Percentiles rank a stretch among this genome's conserved stretches.
Evolutionary conservation across 2,888 invertebrate genomes (phyloP).

Genomic region (Bimastos eiseni): DNA sequence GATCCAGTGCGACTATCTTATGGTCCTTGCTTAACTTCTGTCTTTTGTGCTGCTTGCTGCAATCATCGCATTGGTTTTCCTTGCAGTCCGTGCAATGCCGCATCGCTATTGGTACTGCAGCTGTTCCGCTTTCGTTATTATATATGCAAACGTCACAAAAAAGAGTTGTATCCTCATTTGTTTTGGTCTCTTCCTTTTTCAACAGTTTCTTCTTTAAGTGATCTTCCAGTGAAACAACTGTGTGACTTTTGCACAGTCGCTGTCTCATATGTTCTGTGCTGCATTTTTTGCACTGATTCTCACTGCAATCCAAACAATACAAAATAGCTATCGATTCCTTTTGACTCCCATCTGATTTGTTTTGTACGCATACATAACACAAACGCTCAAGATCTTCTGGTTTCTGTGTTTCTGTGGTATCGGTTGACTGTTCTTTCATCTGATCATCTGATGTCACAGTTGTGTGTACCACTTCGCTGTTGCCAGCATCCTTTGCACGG

Average conservation of each 20-base stretch:
- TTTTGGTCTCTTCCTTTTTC: neutral
- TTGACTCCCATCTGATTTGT: neutral
- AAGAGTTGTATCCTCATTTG: neutral
- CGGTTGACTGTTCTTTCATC: neutral
- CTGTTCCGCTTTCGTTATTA: neutral
- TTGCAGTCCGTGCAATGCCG: too few species aligned
- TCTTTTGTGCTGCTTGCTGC: too few species aligned
- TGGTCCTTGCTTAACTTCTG: too few species aligned
- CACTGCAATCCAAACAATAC: neutral
- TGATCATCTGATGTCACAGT: neutral
- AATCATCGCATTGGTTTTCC: too few species aligned
- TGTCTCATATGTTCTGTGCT: neutral
- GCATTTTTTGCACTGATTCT: neutral
- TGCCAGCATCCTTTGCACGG: neutral
- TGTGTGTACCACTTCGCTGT: neutral
- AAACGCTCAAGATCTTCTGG: neutral
- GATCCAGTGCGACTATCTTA: too few species aligned
- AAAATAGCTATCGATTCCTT: neutral
- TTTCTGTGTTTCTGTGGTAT: neutral
- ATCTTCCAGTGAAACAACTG: neutral
- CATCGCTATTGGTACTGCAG: too few species aligned
- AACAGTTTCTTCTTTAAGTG: neutral
- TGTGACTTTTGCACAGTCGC: neutral
- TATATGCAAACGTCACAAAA: neutral
- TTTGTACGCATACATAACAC: neutral